Percentiles rank a stretch among this genome's conserved stretches.
These are phyloP conservation scores for Manduca sexta DNA, from an alignment of 1,140 invertebrate genomes.

Conservation along the genomic window DNA sequence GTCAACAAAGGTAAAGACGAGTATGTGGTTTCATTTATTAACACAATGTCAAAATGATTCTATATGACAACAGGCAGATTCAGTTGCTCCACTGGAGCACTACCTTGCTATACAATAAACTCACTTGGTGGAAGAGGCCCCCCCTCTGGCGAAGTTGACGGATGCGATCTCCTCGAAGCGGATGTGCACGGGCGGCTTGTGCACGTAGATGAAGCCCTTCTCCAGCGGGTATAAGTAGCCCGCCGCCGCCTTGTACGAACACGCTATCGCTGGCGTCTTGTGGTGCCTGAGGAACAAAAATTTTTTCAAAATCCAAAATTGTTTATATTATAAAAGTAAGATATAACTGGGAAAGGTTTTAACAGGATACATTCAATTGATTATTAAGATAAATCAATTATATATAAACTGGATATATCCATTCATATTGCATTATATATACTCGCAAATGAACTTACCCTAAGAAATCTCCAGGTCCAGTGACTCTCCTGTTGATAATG, in stretches of 20 bases:
- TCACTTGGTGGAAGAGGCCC: constrained; percentile 83
- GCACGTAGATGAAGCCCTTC: constrained; percentile 98
- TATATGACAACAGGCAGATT: no score
- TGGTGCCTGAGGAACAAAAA: constrained; percentile 80
- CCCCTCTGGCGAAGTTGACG: constrained; percentile 98
- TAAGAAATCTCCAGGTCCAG: constrained; percentile 92
- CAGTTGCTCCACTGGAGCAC: no score
- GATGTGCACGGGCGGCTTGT: constrained; percentile 98
- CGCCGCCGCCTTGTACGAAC: constrained; percentile 98
- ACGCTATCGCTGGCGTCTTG: constrained; percentile 93
- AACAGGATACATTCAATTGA: no score
- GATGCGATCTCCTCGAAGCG: constrained; percentile 97
- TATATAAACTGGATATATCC: background rate
- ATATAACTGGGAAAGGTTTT: no score
- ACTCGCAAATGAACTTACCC: constrained; percentile 76
- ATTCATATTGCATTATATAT: background rate
- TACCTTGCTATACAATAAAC: no score
- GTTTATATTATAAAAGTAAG: no score
- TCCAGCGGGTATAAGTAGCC: constrained; percentile 99
- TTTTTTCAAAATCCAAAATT: background rate
- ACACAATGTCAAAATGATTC: no score
- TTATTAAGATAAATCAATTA: constrained; percentile 3
- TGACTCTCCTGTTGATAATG: constrained; percentile 95
- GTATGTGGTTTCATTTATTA: no score
- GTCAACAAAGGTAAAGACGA: no score